Base-by-base conservation (phyloP, 2,797 vertebrate species). In the Syngnathus rostellatus region DNA sequence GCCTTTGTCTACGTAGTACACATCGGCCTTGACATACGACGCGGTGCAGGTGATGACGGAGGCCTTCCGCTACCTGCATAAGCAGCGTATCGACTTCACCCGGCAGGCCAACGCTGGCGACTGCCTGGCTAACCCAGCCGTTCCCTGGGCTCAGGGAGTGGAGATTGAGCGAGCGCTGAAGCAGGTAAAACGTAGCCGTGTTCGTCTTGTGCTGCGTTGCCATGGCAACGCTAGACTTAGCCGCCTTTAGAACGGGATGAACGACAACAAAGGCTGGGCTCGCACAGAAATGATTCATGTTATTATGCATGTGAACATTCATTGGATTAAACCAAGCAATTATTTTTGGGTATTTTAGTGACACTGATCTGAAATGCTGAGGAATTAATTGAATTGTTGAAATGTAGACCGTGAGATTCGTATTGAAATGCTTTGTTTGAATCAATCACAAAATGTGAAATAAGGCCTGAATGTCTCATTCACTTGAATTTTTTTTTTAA, bases 21-120 rank as follows among this genome's bases (percentile, higher is more conserved):
- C 96, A 7, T 98, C 97, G 39, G 97, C 97, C 50, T 79, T 99
- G 89, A 98, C 97, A 16, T 99, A 96, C 48, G 97, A 99, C 19
- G 95, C 97, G 0, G 97, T 99, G 39, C 96, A 98, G 90, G 97
- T 99, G 83, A 98, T 99, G 96, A 98, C 95, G 0, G 96, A 98
- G 86, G 96, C 96, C 19, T 99, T 99, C 81, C 94, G 95, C 65
- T 96, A 95, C 83, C 90, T 99, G 37, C 92, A 97, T 71, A 98
- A 98, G 75, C 95, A 98, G 75, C 92, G 93, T 75, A 96, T 98
- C 61, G 95, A 98, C 86, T 96, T 99, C 78, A 95, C 95, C 63
- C 90, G 94, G 76, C 91, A 94, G 72, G 96, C 95, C 61, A 98
- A 97, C 80, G 96, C 92, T 0, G 97, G 97, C 12, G 97, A 99